Evolutionary conservation across 2,113 vertebrate genomes (phyloP), one percentile per base, ranked within the genome.

Genomic region (Monarcha castaneiventris): DNA sequence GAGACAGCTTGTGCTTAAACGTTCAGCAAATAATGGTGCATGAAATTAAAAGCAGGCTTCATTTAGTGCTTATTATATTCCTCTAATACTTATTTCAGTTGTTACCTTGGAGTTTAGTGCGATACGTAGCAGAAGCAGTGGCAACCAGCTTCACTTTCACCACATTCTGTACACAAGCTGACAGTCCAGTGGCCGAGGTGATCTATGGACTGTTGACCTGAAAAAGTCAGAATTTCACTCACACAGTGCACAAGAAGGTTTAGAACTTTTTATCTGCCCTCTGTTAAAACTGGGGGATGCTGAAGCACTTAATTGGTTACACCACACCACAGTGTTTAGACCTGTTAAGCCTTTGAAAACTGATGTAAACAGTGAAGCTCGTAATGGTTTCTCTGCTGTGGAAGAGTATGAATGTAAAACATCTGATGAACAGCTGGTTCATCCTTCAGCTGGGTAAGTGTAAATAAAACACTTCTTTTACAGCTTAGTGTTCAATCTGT

Each of bases 31-130:
- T 59, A 69, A 85, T 54, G 30, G 23, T 76, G 62, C 62, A 55
- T 85, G 58, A 91, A 94, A 93, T 94, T 54, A 94, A 90, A 90
- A 93, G 27, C 87, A 92, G 91, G 39, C 46, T 87, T 93, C 8
- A 19, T 90, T 93, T 91, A 84, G 17, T 77, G 67, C 55, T 85
- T 74, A 7, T 26, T n/a, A 1, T 69, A 29, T 68, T 62, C 30
- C 33, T 67, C 25, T 52, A 20, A 52, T 46, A 22, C 58, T 92
- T 78, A 18, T 89, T 80, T 68, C 52, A 77, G 3, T 69, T 49
- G 27, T 67, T 90, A 71, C 10, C 55, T 74, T 76, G 44, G 69
- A 63, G 33, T 84, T 74, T 21, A 76, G 43, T 7, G 23, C 32
- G 37, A 16, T 66, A 20, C 9, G 6, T 6, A 35, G 61, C n/a